A percentile compares a stretch with the other conserved stretches of the same genome.
Evolutionary conservation across 2,888 invertebrate genomes (phyloP).

Genomic region (Rhamphomyia laevipes): DNA sequence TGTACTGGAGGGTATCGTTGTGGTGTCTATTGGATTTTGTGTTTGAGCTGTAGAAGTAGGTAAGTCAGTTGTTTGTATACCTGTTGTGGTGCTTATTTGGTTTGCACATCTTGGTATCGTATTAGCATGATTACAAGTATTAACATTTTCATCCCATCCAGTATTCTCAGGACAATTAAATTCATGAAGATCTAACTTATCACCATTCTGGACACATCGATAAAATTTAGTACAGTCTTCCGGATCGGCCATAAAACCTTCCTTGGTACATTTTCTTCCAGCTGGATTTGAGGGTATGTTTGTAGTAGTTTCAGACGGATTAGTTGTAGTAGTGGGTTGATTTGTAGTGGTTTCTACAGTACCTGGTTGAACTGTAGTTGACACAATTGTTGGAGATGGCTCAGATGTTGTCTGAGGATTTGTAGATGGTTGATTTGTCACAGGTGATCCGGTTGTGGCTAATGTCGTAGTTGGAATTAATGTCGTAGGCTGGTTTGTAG

Average conservation of each 20-base stretch:
- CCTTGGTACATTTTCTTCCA: slow-evolving; percentile 25
- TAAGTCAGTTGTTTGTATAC: slow-evolving; percentile 11
- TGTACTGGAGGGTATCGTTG: slow-evolving; percentile 5
- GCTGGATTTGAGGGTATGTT: slow-evolving; percentile 17
- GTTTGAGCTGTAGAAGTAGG: slow-evolving; percentile 8
- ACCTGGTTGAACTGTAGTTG: slow-evolving; percentile 3
- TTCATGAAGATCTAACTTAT: slow-evolving; percentile 38
- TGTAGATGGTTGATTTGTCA: slow-evolving; percentile 6
- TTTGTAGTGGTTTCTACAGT: slow-evolving; percentile 15
- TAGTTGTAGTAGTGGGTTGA: slow-evolving; percentile 6
- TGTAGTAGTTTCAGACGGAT: slow-evolving; percentile 10
- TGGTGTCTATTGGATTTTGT: slow-evolving; percentile 13
- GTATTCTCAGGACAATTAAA: slow-evolving; percentile 45
- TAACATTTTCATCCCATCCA: slow-evolving; percentile 45
- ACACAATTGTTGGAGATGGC: slow-evolving; percentile 11
- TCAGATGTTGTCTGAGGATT: not conserved
- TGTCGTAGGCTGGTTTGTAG: slow-evolving; percentile 13
- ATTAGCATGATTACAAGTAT: slow-evolving; percentile 40
- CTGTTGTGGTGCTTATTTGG: slow-evolving; percentile 10
- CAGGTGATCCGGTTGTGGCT: slow-evolving; percentile 7
- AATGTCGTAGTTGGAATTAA: slow-evolving; percentile 14
- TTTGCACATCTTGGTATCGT: slow-evolving; percentile 19
- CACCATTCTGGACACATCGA: slow-evolving; percentile 40
- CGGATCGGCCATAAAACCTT: slow-evolving; percentile 39
- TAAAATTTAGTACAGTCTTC: slow-evolving; percentile 47